Conservation (phyloP, 2,113 vertebrate genomes). For the Mastomys natalensis region DNA sequence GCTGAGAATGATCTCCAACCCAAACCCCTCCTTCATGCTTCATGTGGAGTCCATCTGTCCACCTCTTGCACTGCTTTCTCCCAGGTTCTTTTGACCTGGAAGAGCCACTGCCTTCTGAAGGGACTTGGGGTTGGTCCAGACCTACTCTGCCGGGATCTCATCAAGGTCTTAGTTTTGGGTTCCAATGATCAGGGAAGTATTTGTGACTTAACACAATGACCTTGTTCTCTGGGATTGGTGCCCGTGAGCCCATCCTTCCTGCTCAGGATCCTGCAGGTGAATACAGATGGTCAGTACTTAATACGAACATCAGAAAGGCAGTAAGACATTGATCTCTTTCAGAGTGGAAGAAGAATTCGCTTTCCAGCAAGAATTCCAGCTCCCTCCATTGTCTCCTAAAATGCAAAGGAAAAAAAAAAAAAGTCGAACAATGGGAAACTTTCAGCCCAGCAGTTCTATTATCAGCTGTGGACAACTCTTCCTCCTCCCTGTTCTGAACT, state of each 20-base stretch:
- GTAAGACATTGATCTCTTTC: not conserved
- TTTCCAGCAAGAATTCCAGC: not conserved
- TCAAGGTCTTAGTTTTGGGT: not conserved
- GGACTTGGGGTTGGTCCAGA: not conserved
- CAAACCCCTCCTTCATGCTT: not conserved
- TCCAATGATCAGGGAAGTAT: not conserved
- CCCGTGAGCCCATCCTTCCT: not conserved
- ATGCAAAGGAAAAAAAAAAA: not conserved
- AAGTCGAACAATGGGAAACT: constrained; percentile 54
- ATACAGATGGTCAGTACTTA: not conserved
- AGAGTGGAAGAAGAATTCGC: not conserved
- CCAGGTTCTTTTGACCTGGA: not conserved
- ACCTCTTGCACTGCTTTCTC: not conserved
- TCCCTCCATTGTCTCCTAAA: not conserved
- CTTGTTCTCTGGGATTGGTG: not conserved
- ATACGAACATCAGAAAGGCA: not conserved
- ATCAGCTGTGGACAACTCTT: not conserved
- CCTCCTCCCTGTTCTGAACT: not conserved
- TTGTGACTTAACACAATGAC: not conserved
- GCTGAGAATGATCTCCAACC: not conserved
- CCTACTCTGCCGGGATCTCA: not conserved
- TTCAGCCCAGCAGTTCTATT: constrained; percentile 27
- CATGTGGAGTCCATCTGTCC: not conserved
- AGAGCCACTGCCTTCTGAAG: not conserved
- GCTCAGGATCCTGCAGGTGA: not conserved